A percentile compares a stretch with the other conserved stretches of the same genome.
Evolutionary conservation across 2,888 invertebrate species (phyloP).

Genomic region (Polylopha cassiicola): DNA sequence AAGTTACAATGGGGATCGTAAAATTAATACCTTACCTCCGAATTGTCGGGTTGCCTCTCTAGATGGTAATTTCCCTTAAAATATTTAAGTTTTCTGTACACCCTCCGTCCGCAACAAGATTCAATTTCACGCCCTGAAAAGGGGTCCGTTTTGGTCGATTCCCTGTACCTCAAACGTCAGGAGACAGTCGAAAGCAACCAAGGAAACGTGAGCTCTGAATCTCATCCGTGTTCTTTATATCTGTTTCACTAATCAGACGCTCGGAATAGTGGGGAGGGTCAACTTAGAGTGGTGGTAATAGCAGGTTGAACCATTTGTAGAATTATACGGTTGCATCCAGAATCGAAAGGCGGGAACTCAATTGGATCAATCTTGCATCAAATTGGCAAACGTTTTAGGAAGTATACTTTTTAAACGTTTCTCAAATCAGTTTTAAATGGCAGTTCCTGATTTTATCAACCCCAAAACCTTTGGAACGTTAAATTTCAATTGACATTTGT

Average conservation of each 20-base stretch:
- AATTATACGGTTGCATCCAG: slow-evolving; percentile 67
- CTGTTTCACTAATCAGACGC: slow-evolving; percentile 29
- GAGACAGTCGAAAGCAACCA: slow-evolving; percentile 60
- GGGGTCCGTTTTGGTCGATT: slow-evolving; percentile 63
- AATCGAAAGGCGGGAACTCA: slow-evolving; percentile 59
- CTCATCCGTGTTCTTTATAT: slow-evolving; percentile 36
- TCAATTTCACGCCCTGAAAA: slow-evolving; percentile 75
- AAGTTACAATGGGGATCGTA: slow-evolving; percentile 63
- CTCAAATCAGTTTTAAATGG: slow-evolving; percentile 41
- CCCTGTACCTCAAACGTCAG: slow-evolving; percentile 66
- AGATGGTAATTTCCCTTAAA: slow-evolving; percentile 69
- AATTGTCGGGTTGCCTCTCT: slow-evolving; percentile 56
- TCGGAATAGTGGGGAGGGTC: slow-evolving; percentile 40
- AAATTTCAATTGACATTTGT: slow-evolving; percentile 6
- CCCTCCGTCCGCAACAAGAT: slow-evolving; percentile 73
- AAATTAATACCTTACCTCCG: slow-evolving; percentile 73
- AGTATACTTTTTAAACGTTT: slow-evolving; percentile 29
- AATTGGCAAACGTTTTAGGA: slow-evolving; percentile 58
- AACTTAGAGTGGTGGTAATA: slow-evolving; percentile 43
- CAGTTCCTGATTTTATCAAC: slow-evolving; percentile 28
- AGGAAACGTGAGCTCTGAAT: slow-evolving; percentile 43
- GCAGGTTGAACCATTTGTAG: slow-evolving; percentile 54
- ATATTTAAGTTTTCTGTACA: slow-evolving; percentile 72
- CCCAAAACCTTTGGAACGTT: slow-evolving; percentile 3
- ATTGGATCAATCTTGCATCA: slow-evolving; percentile 71